Evolutionary conservation across 2,888 invertebrate species (phyloP), one percentile per base, ranked within the genome.

Genomic region (Craniophora ligustri): DNA sequence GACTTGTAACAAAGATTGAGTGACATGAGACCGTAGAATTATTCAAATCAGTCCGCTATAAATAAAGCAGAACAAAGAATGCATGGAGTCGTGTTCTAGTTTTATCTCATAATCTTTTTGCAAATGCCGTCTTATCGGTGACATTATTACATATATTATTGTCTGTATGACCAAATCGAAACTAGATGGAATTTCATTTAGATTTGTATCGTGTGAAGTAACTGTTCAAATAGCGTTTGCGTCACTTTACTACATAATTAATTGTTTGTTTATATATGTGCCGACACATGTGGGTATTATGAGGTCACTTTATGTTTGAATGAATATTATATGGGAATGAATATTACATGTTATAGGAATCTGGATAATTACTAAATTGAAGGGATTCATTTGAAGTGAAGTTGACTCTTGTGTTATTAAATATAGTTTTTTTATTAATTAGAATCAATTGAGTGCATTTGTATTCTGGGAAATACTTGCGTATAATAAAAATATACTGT

Each of bases 91-190:
- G 23, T 40, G 51, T 53, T 55, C 51, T 40, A 64, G 35, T 49
- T 67, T 55, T 48, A 67, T 71, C 61, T 42, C 32, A 46, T 46
- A 58, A 71, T 65, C 68, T 58, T 47, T 49, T 53, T 60, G 44
- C 53, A 48, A 56, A 61, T 57, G 64, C 71, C 60, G 45, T 54
- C 67, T 64, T 70, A 55, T 61, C 55, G 40, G 49, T 58, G 68
- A 70, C 65, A 71, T 65, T 61, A 67, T 71, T 61, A 58, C 65
- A 70, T 65, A 61, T 26, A 64, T 71, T 71, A 67, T 34, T 40
- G 51, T 11, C 32, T 15, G 49, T 40, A 57, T 71, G 67, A 50
- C 49, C 60, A 55, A 59, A 67, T 64, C 59, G 26, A 67, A 69
- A 58, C 53, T 54, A 42, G 48, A 63, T 56, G 35, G 35, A 41